Base-by-base conservation (phyloP, 2,797 vertebrate species). In the Gymnothorax reevesii region DNA sequence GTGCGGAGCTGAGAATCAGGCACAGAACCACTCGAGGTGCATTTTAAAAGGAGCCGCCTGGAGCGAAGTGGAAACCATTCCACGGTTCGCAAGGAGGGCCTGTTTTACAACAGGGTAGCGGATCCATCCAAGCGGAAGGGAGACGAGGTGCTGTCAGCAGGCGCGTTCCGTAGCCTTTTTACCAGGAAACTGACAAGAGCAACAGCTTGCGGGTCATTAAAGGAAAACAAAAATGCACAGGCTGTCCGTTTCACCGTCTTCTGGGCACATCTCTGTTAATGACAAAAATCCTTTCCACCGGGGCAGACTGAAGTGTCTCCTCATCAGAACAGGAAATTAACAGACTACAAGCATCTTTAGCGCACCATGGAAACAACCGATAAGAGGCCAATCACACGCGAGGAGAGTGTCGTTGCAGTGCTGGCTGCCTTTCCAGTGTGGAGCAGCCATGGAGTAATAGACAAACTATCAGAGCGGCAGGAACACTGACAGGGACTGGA, bases 1-100 rank as follows among this genome's bases (percentile, higher is more conserved):
- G 17, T 42, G 55, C 22, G 42, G 42, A 64, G 57, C 86, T 75
- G 69, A 83, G 83, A 54, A 54, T 3, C 62, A 62, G 64, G 55
- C 66, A 85, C 60, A 33, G 75, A 55, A 84, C 77, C 77, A 57
- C 83, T 7, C 55, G 84, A 85, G 87, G 52, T 59, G 82, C 66
- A 55, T 83, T 77, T 71, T 22, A 83, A 82, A 73, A n/a, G 54
- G 52, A n/a, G 27, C 82, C 33, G 80, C 86, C 33, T 66, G 27
- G 79, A 69, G 80, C 52, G 73, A 20, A 57, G 80, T 27, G 64
- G 62, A 86, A 82, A 86, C 85, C 22, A 54, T 66, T 83, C 77
- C 62, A 42, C 60, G 64, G 83, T 87, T 87, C 83, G 80, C 52
- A 27, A 52, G 57, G 57, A 84, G 83, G 79, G 73, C 52, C n/a